phyloP scores from a whole-genome alignment of 2,888 invertebrate species.

The Aspidiotus rigidus region DNA sequence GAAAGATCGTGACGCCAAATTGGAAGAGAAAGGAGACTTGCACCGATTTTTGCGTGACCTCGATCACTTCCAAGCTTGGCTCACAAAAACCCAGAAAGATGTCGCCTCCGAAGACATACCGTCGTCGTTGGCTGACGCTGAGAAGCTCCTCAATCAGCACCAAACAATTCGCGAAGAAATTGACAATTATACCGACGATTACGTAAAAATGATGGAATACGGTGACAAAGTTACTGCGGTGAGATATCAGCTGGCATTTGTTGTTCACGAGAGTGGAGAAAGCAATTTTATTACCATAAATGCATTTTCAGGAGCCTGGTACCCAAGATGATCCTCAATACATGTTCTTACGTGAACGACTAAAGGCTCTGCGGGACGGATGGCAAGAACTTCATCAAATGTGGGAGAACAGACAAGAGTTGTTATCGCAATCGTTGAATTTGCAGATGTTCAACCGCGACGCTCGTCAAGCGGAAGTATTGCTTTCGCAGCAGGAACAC shows the following conservation, averaged over 20 bases:
- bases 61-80: slow-evolving; percentile 99
- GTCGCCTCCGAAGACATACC: slow-evolving; percentile 95
- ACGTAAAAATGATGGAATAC: slow-evolving; percentile 98
- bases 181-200: slow-evolving; percentile 97
- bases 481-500: slow-evolving; percentile 96
- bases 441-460: slow-evolving; percentile 92
- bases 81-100: slow-evolving; percentile 98
- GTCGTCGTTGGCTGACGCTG: slow-evolving; percentile 87
- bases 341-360: slow-evolving; percentile 97
- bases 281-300: background rate
- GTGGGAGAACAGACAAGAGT: slow-evolving; percentile 97
- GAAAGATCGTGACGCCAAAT: slow-evolving; percentile 93
- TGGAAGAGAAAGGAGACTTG: slow-evolving; percentile 97
- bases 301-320: slow-evolving; percentile 34
- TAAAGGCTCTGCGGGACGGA: slow-evolving; percentile 96
- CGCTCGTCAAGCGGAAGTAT: slow-evolving; percentile 92
- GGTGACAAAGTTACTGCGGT: slow-evolving; percentile 87
- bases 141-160: slow-evolving; percentile 92
- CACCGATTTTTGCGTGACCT: slow-evolving; percentile 96
- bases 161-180: slow-evolving; percentile 98
- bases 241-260: slow-evolving; percentile 40
- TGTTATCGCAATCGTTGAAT: slow-evolving; percentile 89
- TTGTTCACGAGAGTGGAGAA: background rate
- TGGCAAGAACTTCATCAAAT: slow-evolving; percentile 99
- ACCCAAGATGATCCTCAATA: slow-evolving; percentile 96